Percentiles rank a stretch among this genome's conserved stretches.
phyloP scores from a whole-genome alignment of 2,797 vertebrate species.

The Sebastes nivosus region DNA sequence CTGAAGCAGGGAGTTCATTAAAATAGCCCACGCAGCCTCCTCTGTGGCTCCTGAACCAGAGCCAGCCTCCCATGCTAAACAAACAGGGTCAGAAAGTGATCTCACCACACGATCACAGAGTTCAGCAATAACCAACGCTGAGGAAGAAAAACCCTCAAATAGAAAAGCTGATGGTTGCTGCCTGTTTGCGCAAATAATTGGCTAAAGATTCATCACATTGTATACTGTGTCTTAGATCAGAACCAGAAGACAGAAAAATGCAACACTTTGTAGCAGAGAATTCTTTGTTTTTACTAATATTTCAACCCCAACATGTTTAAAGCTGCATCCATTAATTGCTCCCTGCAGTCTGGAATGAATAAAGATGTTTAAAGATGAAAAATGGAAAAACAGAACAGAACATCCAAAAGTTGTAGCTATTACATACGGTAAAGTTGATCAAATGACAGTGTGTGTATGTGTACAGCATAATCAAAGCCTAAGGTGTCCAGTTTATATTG shows the following conservation, averaged over 20 bases:
- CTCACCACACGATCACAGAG: slow-evolving; percentile 19
- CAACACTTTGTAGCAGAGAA: neutral
- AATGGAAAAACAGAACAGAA: neutral
- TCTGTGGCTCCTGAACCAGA: slow-evolving; percentile 52
- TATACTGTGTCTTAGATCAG: neutral
- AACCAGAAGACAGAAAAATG: neutral
- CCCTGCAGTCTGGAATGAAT: neutral
- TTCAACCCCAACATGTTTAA: neutral
- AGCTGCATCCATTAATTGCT: neutral
- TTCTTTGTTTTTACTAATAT: neutral
- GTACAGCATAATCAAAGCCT: neutral
- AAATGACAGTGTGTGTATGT: neutral
- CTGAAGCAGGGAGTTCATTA: slow-evolving; percentile 76
- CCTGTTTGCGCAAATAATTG: neutral
- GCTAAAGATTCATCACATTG: fast-evolving
- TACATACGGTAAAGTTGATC: neutral
- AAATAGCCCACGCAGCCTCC: slow-evolving; percentile 70
- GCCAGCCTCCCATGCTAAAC: slow-evolving; percentile 49
- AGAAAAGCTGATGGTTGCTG: neutral
- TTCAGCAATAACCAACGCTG: neutral
- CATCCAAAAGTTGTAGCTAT: neutral
- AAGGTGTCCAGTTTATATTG: neutral
- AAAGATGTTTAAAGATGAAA: neutral
- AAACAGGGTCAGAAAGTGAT: slow-evolving; percentile 58
- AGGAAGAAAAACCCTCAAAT: neutral